A percentile compares a stretch with the other conserved stretches of the same genome.
Evolutionary conservation across 2,797 vertebrate genomes (phyloP).

Genomic region (Melanotaenia maccullochi): DNA sequence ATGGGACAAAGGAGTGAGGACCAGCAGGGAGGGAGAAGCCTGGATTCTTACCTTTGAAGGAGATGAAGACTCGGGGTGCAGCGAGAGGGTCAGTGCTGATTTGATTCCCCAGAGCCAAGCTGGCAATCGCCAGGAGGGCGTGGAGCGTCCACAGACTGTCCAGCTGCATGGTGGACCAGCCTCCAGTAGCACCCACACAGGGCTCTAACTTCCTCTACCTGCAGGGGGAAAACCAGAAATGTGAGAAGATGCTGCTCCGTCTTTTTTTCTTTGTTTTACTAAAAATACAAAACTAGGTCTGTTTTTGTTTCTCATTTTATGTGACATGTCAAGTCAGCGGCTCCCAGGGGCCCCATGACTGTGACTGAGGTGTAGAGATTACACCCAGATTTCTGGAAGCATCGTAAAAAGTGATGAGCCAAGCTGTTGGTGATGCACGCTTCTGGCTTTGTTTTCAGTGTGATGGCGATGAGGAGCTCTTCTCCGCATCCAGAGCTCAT

Average conservation of each 20-base stretch:
- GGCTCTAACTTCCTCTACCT: conserved; percentile 42
- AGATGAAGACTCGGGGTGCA: conserved; percentile 83
- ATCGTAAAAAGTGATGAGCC: conserved; percentile 13
- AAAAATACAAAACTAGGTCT: too few species aligned
- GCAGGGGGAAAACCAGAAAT: conserved; percentile 36
- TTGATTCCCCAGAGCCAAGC: conserved; percentile 64
- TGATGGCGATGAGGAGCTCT: too few species aligned
- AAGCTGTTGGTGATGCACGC: too few species aligned
- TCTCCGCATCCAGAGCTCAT: conserved; percentile 54
- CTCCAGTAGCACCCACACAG: conserved; percentile 49
- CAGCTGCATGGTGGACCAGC: conserved; percentile 76
- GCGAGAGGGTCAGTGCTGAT: conserved; percentile 73
- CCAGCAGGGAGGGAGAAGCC: not conserved
- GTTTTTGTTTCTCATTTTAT: conserved; percentile 25
- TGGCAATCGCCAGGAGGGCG: conserved; percentile 74
- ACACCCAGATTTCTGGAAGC: conserved; percentile 54
- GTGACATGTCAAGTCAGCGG: conserved; percentile 36
- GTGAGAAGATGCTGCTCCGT: too few species aligned
- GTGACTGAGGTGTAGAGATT: conserved; percentile 35
- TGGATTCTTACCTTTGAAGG: conserved; percentile 83
- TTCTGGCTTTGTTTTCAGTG: too few species aligned
- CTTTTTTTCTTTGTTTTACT: too few species aligned
- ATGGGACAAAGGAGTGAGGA: too few species aligned
- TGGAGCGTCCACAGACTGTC: conserved; percentile 73
- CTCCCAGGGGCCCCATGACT: conserved; percentile 47